Conservation (phyloP, 2,113 vertebrate species). For the Phoenicopterus ruber region DNA sequence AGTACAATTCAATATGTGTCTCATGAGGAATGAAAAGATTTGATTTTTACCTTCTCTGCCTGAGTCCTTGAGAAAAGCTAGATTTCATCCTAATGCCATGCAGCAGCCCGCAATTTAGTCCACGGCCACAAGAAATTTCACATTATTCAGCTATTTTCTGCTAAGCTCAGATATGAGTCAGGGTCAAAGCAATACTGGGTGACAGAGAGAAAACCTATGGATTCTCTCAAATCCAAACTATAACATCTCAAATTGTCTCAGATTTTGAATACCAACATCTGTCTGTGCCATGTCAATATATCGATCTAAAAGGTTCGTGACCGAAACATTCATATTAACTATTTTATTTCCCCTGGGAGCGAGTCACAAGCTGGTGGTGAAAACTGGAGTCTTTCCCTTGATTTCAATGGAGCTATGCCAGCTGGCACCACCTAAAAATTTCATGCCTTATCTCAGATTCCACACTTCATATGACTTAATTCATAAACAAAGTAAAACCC, state of each 20-base stretch:
- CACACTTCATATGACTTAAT: not conserved
- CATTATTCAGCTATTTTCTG: not conserved
- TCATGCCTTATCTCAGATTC: not conserved
- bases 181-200: not conserved
- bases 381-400: not conserved
- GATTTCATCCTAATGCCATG: not conserved
- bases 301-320: not conserved
- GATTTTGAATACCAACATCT: not conserved
- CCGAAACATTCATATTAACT: not conserved
- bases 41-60: not conserved
- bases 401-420: not conserved
- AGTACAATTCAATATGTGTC: not conserved
- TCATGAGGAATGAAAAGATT: not conserved
- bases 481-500: slow-evolving; percentile 9
- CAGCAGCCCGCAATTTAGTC: not conserved
- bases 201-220: not conserved
- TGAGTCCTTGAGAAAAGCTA: not conserved
- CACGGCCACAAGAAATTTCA: not conserved
- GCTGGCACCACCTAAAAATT: not conserved
- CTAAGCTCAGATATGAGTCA: not conserved
- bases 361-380: not conserved
- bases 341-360: not conserved
- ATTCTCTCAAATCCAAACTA: not conserved
- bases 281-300: not conserved
- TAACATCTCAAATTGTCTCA: not conserved